phyloP scores from a whole-genome alignment of 2,888 invertebrate species.

The Choreutis nemorana region DNA sequence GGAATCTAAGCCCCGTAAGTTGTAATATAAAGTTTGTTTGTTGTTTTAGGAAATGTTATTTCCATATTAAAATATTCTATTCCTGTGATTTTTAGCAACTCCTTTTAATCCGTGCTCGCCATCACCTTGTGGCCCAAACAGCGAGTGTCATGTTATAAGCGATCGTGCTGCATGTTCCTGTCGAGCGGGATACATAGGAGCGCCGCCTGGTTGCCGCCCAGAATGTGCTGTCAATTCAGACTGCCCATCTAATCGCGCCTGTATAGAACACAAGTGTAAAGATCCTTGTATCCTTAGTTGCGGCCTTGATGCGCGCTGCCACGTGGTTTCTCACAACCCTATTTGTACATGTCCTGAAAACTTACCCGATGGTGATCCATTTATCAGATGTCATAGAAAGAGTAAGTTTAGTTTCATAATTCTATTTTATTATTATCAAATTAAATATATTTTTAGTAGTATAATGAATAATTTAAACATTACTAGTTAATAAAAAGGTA shows the following conservation, averaged over 20 bases:
- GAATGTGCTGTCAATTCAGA: slow-evolving; percentile 82
- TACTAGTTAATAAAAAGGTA: not conserved
- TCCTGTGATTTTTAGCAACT: slow-evolving; percentile 17
- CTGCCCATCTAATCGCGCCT: slow-evolving; percentile 75
- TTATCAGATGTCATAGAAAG: slow-evolving; percentile 70
- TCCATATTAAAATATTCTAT: slow-evolving; percentile 4
- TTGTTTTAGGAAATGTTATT: slow-evolving; percentile 1
- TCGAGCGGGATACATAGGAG: slow-evolving; percentile 71
- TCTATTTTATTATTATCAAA: not conserved
- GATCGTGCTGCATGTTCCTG: slow-evolving; percentile 80
- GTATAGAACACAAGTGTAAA: slow-evolving; percentile 77
- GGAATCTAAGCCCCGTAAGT: slow-evolving; percentile 65
- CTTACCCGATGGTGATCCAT: slow-evolving; percentile 78
- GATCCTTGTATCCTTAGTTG: slow-evolving; percentile 82
- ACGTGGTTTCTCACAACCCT: slow-evolving; percentile 81
- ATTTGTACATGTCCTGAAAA: slow-evolving; percentile 76
- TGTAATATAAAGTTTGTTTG: slow-evolving; percentile 1
- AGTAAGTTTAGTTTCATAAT: slow-evolving; percentile 25
- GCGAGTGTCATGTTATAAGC: slow-evolving; percentile 74
- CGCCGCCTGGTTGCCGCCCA: slow-evolving; percentile 78
- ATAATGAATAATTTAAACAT: not conserved
- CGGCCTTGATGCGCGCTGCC: slow-evolving; percentile 79
- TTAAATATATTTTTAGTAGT: not conserved
- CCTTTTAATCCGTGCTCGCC: slow-evolving; percentile 73
- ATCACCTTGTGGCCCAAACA: slow-evolving; percentile 80